Conservation (phyloP, 2,797 vertebrate genomes). For the Propithecus deckenii region DNA sequence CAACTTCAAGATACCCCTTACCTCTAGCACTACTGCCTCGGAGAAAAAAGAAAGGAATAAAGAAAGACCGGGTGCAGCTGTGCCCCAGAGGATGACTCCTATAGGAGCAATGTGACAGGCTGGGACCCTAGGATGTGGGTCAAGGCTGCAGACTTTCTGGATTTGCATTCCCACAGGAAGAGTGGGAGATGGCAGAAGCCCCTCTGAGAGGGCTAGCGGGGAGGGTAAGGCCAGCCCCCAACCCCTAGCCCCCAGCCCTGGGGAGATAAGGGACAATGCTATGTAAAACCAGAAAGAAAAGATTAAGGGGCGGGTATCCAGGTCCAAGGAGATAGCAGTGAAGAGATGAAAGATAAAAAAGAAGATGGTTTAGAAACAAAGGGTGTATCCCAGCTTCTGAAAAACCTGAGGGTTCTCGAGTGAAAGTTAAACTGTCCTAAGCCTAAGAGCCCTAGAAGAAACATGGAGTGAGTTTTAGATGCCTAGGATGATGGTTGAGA, state of each 20-base stretch:
- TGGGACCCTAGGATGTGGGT: background rate
- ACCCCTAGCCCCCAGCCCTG: background rate
- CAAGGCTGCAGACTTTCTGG: background rate
- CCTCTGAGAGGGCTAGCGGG: background rate
- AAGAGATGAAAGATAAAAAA: conserved; percentile 64
- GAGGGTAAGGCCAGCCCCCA: background rate
- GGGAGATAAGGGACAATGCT: conserved; percentile 71
- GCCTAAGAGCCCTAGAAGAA: background rate
- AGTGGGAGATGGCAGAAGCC: conserved; percentile 23
- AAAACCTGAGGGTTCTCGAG: background rate
- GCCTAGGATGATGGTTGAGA: background rate
- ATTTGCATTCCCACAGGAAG: background rate
- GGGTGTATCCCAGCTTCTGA: background rate
- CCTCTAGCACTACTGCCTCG: background rate
- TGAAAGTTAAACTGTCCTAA: conserved; percentile 18
- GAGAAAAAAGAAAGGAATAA: background rate
- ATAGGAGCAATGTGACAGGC: background rate
- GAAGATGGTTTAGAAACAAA: conserved; percentile 34
- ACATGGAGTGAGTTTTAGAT: background rate
- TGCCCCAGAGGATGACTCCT: background rate
- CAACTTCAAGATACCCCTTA: conserved; percentile 10
- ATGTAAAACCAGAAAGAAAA: conserved; percentile 42
- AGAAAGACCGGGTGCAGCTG: background rate
- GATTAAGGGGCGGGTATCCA: conserved; percentile 65
- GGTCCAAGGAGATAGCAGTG: conserved; percentile 51